Conservation (phyloP, 2,113 vertebrate species). For the Chionodraco myersi region DNA sequence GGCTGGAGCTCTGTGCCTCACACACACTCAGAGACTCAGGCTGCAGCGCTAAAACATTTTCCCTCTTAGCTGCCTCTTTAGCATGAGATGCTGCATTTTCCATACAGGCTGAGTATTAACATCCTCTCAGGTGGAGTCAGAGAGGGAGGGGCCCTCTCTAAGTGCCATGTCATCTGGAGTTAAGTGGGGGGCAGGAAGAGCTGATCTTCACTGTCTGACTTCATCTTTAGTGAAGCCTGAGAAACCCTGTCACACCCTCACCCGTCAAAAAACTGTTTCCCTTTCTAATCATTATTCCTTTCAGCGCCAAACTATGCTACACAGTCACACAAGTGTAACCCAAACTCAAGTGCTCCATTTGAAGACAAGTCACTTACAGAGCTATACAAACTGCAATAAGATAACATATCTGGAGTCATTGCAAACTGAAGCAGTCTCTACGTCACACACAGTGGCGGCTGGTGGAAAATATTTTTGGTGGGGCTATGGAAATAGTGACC, state of each 20-base stretch:
- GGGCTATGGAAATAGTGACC: too few relatives aligned
- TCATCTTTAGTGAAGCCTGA: slow-evolving; percentile 59
- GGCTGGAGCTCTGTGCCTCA: slow-evolving; percentile 2
- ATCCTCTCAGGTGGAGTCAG: slow-evolving; percentile 37
- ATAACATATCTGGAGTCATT: slow-evolving; percentile 36
- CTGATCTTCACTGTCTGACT: slow-evolving; percentile 73
- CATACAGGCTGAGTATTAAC: neutral
- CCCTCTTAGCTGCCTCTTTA: neutral
- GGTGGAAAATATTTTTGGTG: too few relatives aligned
- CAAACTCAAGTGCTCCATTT: slow-evolving; percentile 61
- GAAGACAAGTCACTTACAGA: slow-evolving; percentile 60
- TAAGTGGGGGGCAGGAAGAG: slow-evolving; percentile 48
- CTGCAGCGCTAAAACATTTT: neutral
- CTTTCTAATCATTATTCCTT: slow-evolving; percentile 58
- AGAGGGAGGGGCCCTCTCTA: slow-evolving; percentile 37
- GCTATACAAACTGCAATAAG: slow-evolving; percentile 62
- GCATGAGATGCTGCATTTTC: neutral
- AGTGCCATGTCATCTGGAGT: slow-evolving; percentile 65
- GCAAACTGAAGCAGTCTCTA: too few relatives aligned
- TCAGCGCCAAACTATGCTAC: slow-evolving; percentile 29
- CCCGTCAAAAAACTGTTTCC: slow-evolving; percentile 56
- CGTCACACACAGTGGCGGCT: too few relatives aligned
- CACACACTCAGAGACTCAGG: neutral
- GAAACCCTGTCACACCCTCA: slow-evolving; percentile 60
- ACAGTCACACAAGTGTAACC: slow-evolving; percentile 54